phyloP scores from a whole-genome alignment of 2,113 vertebrate species.

The Irena cyanogastra region DNA sequence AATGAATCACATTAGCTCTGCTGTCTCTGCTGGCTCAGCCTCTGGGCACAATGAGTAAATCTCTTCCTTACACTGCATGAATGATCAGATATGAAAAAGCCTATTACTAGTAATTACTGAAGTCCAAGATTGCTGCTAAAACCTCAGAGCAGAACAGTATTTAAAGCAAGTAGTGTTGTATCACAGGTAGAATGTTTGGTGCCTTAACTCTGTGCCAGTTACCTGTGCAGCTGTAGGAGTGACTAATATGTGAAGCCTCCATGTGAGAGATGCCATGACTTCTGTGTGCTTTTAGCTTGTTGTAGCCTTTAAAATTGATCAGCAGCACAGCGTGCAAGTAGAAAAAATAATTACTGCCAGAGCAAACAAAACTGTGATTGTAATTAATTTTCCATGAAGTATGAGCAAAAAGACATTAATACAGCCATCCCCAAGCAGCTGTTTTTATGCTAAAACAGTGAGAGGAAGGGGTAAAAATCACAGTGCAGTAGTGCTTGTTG shows the following conservation, averaged over 20 bases:
- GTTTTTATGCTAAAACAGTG: neutral
- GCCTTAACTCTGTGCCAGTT: neutral
- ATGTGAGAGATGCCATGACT: constrained; percentile 52
- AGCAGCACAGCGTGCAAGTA: neutral
- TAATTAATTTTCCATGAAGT: constrained; percentile 34
- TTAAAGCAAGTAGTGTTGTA: neutral
- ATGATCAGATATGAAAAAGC: constrained; percentile 69
- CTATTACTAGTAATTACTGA: constrained; percentile 57
- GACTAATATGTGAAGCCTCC: neutral
- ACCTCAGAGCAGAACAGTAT: constrained; percentile 21
- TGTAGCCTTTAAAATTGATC: constrained; percentile 27
- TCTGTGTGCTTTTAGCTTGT: constrained; percentile 33
- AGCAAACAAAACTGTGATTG: constrained; percentile 22
- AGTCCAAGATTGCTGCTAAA: constrained; percentile 49
- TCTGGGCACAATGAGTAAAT: constrained; percentile 76
- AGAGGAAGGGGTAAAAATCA: neutral
- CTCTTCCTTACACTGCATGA: constrained; percentile 82
- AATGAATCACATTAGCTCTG: constrained; percentile 76
- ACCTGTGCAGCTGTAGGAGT: constrained; percentile 4
- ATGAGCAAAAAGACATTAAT: constrained; percentile 18
- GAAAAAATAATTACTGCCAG: constrained; percentile 27
- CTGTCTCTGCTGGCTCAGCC: constrained; percentile 78
- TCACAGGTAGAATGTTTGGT: neutral
- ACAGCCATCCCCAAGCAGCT: constrained; percentile 30
- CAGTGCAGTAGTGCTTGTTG: constrained; percentile 20